Percentiles rank a stretch among this genome's conserved stretches.
Conservation (phyloP, 2,113 vertebrate species). For the Gobiocypris rarus region DNA sequence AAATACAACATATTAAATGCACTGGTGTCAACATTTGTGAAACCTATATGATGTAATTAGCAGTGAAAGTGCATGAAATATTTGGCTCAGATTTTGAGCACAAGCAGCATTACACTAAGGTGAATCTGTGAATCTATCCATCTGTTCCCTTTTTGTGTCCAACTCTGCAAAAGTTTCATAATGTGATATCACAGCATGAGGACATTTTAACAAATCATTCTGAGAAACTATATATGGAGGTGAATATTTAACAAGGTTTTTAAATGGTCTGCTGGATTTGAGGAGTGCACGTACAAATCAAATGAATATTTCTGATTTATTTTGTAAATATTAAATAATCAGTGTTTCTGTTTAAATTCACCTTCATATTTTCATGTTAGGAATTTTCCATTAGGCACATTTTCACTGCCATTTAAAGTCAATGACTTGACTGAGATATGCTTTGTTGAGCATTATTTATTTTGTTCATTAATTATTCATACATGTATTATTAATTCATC, state of each 20-base stretch:
- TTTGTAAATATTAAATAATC: neutral
- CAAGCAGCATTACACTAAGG: neutral
- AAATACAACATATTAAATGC: neutral
- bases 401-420: neutral
- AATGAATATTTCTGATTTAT: neutral
- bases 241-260: neutral
- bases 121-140: neutral
- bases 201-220: neutral
- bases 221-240: conserved; percentile 1
- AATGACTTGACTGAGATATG: neutral
- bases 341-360: neutral
- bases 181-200: neutral
- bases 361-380: neutral
- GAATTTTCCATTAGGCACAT: neutral
- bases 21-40: neutral
- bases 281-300: neutral
- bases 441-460: conserved; percentile 4
- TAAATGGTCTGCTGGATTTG: neutral
- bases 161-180: neutral
- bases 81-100: neutral
- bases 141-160: neutral
- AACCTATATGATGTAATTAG: neutral
- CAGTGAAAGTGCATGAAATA: conserved; percentile 9
- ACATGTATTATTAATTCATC: neutral
- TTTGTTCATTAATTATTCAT: neutral